A percentile compares a stretch with the other conserved stretches of the same genome.
Conservation (phyloP, 2,113 vertebrate genomes). For the Anoplopoma fimbria region DNA sequence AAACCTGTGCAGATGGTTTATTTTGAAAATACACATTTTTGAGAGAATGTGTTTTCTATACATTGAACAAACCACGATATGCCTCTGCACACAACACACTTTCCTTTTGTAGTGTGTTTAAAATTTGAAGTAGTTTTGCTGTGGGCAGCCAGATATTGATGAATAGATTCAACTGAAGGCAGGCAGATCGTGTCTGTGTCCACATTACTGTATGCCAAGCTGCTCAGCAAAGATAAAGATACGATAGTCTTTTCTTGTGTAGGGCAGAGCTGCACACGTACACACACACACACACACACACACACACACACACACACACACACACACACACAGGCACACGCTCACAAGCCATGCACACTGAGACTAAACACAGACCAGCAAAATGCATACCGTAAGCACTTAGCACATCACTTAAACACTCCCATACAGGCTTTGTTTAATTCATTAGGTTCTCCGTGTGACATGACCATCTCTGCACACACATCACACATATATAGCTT, state of each 20-base stretch:
- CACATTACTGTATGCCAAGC: conserved; percentile 7
- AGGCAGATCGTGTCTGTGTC: conserved; percentile 26
- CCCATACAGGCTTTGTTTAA: conserved; percentile 44
- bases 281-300: not conserved
- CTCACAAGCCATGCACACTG: conserved; percentile 1
- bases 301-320: not conserved
- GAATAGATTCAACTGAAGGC: conserved; percentile 15
- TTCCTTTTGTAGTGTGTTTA: conserved; percentile 7
- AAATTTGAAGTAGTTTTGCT: not conserved
- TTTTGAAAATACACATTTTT: too few species aligned
- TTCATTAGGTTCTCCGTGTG: conserved; percentile 41
- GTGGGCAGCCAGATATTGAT: conserved; percentile 15
- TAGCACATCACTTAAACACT: conserved; percentile 49
- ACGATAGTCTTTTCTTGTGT: not conserved
- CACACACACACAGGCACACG: not conserved
- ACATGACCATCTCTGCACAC: conserved; percentile 16
- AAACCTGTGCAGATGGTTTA: too few species aligned
- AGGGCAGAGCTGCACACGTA: not conserved
- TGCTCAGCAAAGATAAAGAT: conserved; percentile 40
- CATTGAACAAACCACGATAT: not conserved
- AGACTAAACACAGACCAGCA: conserved; percentile 24
- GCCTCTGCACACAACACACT: not conserved
- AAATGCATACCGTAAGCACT: conserved; percentile 34
- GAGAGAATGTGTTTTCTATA: not conserved
- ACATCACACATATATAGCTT: not conserved